phyloP scores from a whole-genome alignment of 2,797 vertebrate genomes.

The Tauraco hartlaubi region DNA sequence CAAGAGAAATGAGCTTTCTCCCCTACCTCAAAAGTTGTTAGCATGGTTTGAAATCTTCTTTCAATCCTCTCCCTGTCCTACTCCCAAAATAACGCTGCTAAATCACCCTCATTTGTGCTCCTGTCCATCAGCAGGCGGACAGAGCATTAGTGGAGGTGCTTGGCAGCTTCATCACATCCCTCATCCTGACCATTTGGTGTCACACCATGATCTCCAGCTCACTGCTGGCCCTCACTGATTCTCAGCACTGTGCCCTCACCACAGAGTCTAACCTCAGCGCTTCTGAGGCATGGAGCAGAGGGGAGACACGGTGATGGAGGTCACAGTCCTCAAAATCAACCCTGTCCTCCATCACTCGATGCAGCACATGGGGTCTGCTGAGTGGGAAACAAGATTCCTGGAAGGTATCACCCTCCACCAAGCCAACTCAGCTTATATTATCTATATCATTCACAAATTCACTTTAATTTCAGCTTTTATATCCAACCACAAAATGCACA shows the following conservation, averaged over 20 bases:
- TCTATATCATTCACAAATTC: background rate
- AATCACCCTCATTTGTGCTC: background rate
- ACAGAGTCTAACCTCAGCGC: background rate
- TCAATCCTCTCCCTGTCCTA: background rate
- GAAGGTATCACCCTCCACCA: background rate
- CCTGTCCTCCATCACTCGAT: background rate
- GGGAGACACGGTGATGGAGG: background rate
- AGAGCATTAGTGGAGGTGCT: background rate
- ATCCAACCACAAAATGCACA: background rate
- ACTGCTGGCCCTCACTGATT: background rate
- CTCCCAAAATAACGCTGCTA: rapidly evolving
- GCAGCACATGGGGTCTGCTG: background rate
- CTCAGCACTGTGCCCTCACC: background rate
- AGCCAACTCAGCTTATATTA: background rate
- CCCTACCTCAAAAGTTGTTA: background rate
- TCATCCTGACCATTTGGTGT: background rate
- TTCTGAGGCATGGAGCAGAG: background rate
- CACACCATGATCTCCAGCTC: background rate
- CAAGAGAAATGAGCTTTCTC: background rate
- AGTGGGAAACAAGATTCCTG: background rate
- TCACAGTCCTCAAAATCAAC: background rate
- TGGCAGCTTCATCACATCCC: background rate
- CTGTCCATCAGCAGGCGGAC: background rate
- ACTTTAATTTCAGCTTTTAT: background rate
- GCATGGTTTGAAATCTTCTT: background rate